Conservation (phyloP, 2,888 invertebrate genomes). For the Heteropelma amictum region DNA sequence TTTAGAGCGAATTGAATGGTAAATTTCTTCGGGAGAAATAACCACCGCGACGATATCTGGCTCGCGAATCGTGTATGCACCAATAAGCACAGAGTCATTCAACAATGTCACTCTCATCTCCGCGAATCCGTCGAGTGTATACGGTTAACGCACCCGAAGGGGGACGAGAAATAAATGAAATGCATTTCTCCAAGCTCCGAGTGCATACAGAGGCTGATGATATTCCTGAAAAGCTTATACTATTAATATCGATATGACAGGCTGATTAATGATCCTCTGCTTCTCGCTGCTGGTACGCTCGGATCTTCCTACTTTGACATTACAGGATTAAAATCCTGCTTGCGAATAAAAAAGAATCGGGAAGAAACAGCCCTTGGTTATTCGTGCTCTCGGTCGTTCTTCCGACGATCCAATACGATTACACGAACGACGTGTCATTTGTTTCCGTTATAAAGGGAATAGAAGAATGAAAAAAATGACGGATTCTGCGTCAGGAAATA, state of each 20-base stretch:
- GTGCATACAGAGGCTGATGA: conserved; percentile 69
- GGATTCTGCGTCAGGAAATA: neutral
- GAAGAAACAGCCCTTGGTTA: conserved; percentile 14
- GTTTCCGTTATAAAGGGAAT: conserved; percentile 64
- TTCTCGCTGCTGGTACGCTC: conserved; percentile 55
- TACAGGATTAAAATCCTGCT: conserved; percentile 76
- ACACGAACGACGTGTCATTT: conserved; percentile 67
- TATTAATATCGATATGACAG: conserved; percentile 78
- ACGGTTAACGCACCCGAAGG: neutral
- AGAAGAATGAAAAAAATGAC: conserved; percentile 25
- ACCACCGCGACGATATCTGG: neutral
- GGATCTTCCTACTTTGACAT: conserved; percentile 72
- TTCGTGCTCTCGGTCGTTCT: conserved; percentile 26
- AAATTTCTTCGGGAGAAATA: conserved; percentile 28
- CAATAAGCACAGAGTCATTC: conserved; percentile 71
- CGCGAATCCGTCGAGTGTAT: conserved; percentile 6
- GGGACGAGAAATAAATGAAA: conserved; percentile 73
- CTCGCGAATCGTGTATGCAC: too few relatives aligned
- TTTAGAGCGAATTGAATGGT: conserved; percentile 32
- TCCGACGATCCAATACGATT: conserved; percentile 68
- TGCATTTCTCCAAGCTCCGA: conserved; percentile 72
- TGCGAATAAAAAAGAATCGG: conserved; percentile 44
- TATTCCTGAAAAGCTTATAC: conserved; percentile 59
- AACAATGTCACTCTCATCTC: conserved; percentile 72
- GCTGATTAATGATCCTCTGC: conserved; percentile 76